Conservation (phyloP, 2,888 invertebrate species). For the Hedychridium roseum region DNA sequence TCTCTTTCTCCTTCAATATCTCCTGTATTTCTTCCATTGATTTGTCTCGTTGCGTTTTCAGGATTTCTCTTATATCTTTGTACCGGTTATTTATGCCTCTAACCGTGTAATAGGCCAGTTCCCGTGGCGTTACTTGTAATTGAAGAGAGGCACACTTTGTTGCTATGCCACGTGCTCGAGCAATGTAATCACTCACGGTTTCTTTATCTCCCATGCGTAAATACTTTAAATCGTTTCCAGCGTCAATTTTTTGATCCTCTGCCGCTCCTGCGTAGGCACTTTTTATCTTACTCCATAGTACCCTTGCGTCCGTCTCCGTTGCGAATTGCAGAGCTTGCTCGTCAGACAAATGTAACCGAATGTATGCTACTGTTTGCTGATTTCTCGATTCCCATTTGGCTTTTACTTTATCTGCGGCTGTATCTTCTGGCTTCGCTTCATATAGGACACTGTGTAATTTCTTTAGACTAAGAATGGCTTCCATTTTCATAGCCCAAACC, state of each 20-base stretch:
- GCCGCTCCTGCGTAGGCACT: slow-evolving; percentile 1
- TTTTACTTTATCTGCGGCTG: neutral
- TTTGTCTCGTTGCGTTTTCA: slow-evolving; percentile 3
- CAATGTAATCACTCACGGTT: neutral
- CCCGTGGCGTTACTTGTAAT: too few relatives aligned
- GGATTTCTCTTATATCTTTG: neutral
- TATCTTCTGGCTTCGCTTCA: too few relatives aligned
- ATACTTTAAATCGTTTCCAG: slow-evolving; percentile 1
- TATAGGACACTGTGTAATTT: too few relatives aligned
- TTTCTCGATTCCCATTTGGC: slow-evolving; percentile 1
- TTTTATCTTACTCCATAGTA: neutral
- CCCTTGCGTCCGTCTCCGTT: neutral
- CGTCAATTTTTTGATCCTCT: slow-evolving; percentile 2
- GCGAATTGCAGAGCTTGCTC: slow-evolving; percentile 1
- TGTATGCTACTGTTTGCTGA: neutral
- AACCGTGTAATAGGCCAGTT: neutral
- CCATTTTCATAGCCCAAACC: slow-evolving; percentile 5
- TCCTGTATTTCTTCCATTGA: neutral
- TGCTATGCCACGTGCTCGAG: neutral
- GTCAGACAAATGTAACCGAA: neutral
- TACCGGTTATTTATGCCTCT: neutral
- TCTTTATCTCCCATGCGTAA: neutral
- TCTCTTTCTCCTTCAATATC: neutral
- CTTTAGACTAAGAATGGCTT: neutral
- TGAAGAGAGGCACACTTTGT: too few relatives aligned